Conservation (phyloP, 2,888 invertebrate genomes). For the Cryptosula pallasiana region DNA sequence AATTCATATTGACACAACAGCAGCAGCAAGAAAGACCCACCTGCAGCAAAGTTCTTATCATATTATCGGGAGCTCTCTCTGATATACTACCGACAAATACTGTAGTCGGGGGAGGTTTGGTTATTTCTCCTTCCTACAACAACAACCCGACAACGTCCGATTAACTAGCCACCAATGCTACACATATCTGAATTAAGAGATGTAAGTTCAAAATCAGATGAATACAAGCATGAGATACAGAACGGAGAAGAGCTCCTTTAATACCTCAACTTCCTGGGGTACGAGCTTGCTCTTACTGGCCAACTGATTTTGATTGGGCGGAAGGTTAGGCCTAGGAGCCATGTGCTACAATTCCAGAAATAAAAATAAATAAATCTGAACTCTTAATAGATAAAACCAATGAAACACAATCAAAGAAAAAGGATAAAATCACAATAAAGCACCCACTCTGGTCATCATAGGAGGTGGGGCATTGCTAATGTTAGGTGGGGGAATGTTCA, state of each 20-base stretch:
- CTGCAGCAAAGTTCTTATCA: conserved; percentile 83
- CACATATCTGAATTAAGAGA: too few relatives aligned
- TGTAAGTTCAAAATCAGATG: too few relatives aligned
- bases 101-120: conserved; percentile 80
- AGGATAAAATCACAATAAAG: too few relatives aligned
- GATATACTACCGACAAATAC: conserved; percentile 97
- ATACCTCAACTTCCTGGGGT: conserved; percentile 8
- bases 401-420: too few relatives aligned
- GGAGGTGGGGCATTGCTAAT: not conserved
- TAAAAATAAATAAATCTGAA: not conserved
- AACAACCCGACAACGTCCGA: not conserved
- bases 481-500: not conserved
- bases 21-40: conserved; percentile 37
- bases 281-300: conserved; percentile 8
- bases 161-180: too few relatives aligned
- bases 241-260: not conserved
- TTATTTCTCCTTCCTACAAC: conserved; percentile 36
- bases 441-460: conserved; percentile 5
- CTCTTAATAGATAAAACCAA: not conserved
- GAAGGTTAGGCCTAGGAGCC: conserved; percentile 1
- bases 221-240: not conserved
- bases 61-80: conserved; percentile 86
- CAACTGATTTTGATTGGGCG: not conserved
- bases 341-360: conserved; percentile 1
- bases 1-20: too few relatives aligned